Evolutionary conservation across 2,888 invertebrate species (phyloP).

Genomic region (Tuta absoluta): DNA sequence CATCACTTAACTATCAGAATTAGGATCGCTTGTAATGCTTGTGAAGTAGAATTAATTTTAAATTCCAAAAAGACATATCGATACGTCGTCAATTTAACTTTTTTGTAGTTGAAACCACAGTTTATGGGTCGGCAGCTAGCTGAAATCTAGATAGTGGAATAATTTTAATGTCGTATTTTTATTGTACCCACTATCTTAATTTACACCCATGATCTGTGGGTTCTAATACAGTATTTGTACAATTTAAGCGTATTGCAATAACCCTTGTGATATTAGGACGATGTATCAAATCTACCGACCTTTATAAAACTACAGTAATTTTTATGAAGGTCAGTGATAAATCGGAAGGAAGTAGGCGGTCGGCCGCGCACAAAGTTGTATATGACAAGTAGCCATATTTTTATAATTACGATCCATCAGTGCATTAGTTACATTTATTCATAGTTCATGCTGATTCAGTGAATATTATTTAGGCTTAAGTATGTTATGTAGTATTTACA

Average conservation of each 20-base stretch:
- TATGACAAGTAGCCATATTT: constrained; percentile 76
- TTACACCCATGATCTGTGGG: neutral
- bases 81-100: constrained; percentile 60
- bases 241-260: constrained; percentile 59
- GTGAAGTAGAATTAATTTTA: constrained; percentile 33
- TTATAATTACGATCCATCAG: constrained; percentile 58
- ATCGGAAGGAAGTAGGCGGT: neutral
- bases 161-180: too few species aligned
- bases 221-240: constrained; percentile 42
- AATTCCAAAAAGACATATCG: constrained; percentile 64
- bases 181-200: neutral
- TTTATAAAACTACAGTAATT: constrained; percentile 30
- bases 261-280: constrained; percentile 76
- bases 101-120: constrained; percentile 46
- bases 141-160: neutral
- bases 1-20: constrained; percentile 42
- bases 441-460: constrained; percentile 66
- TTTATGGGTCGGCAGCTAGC: neutral
- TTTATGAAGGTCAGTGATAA: too few species aligned
- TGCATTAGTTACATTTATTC: constrained; percentile 48
- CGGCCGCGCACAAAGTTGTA: constrained; percentile 64
- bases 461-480: constrained; percentile 71
- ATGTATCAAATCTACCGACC: constrained; percentile 38
- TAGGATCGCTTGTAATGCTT: constrained; percentile 33
- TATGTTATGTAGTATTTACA: constrained; percentile 80